Percentiles rank a stretch among this genome's conserved stretches.
Conservation (phyloP, 2,797 vertebrate species). For the Catostomus latipinnis region DNA sequence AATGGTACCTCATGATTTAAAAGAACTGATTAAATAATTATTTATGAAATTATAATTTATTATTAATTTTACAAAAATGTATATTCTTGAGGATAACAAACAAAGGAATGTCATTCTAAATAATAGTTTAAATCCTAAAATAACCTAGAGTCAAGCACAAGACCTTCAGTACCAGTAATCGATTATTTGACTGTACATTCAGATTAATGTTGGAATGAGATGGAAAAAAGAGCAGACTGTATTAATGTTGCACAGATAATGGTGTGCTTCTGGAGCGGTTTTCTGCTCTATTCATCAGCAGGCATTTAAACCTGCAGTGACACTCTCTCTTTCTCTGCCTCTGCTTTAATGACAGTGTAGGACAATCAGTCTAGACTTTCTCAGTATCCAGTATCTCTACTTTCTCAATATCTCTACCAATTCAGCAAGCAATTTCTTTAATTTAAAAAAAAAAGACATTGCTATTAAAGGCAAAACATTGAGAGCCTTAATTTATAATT, state of each 20-base stretch:
- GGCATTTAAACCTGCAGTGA: not conserved
- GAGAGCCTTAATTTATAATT: no score
- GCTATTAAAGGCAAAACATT: not conserved
- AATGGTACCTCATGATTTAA: no score
- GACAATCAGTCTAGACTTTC: constrained; percentile 3
- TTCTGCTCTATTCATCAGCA: constrained; percentile 11
- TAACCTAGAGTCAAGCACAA: no score
- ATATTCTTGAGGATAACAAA: no score
- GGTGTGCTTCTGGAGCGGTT: not conserved
- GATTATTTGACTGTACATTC: not conserved
- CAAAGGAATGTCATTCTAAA: no score
- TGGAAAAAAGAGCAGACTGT: no score
- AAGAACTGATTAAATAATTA: no score
- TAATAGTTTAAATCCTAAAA: no score
- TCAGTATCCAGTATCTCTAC: not conserved
- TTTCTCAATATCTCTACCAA: not conserved
- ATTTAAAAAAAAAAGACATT: not conserved
- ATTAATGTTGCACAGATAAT: not conserved
- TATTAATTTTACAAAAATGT: no score
- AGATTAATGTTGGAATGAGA: not conserved
- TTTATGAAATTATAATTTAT: no score
- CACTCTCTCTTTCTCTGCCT: not conserved
- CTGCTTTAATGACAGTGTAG: constrained; percentile 22
- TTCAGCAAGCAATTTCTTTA: not conserved
- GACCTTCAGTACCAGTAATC: not conserved